Conservation (phyloP, 2,888 invertebrate genomes). For the Cheilosia grossa region DNA sequence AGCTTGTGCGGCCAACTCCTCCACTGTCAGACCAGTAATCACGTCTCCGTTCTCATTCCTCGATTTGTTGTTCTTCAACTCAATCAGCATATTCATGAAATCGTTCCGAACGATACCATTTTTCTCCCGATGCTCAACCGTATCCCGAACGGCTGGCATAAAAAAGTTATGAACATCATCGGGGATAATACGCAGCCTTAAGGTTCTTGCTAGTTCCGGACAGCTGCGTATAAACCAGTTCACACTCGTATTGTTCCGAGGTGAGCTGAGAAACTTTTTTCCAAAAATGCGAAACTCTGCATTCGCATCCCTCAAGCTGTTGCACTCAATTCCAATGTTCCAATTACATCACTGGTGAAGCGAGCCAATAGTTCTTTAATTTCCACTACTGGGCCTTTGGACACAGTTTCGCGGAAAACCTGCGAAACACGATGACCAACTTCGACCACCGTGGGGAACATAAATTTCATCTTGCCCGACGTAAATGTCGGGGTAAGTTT, state of each 20-base stretch:
- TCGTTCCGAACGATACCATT: slow-evolving; percentile 73
- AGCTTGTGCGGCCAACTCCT: no score
- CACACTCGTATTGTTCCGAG: no score
- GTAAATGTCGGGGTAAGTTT: slow-evolving; percentile 78
- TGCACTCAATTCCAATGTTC: slow-evolving; percentile 83
- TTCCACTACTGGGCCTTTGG: slow-evolving; percentile 77
- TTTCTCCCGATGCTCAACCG: no score
- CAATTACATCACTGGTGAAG: slow-evolving; percentile 84
- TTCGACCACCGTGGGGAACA: slow-evolving; percentile 77
- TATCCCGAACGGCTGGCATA: no score
- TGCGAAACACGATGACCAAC: slow-evolving; percentile 79
- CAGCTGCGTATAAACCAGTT: slow-evolving; percentile 76
- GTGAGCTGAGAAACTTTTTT: slow-evolving; percentile 68
- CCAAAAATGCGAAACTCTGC: slow-evolving; percentile 81
- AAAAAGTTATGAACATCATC: no score
- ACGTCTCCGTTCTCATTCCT: no score
- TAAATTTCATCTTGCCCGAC: slow-evolving; percentile 77
- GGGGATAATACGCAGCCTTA: slow-evolving; percentile 74
- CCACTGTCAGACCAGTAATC: no score
- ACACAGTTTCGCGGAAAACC: slow-evolving; percentile 76
- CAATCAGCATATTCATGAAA: slow-evolving; percentile 84
- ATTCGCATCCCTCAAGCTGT: slow-evolving; percentile 82
- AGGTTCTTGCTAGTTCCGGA: slow-evolving; percentile 76
- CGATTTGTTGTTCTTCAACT: no score
- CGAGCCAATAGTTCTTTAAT: slow-evolving; percentile 82